Base-by-base conservation (phyloP, 2,113 vertebrate genomes). In the Agelaius tricolor region DNA sequence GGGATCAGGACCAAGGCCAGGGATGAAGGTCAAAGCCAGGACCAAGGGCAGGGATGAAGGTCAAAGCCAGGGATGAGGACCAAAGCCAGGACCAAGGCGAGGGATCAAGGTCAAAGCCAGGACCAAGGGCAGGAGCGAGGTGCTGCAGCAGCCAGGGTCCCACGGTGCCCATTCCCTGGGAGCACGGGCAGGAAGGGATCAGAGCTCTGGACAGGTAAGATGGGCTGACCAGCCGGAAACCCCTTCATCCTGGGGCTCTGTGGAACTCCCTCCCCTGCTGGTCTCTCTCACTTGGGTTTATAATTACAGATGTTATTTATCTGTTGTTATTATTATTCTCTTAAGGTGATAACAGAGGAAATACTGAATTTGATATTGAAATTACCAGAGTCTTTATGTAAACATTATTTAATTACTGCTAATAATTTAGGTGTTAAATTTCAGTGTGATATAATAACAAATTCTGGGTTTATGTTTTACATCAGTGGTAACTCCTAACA, bases 191-290 rank as follows among this genome's bases (percentile, higher is more conserved):
- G 63, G 46, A 27, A 3, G n/a, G 52, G 37, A 62, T 6, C 44
- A 26, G 65, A 90, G 67, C 90, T 90, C 51, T 9, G 2, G 82
- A 15, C 77, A 97, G 96, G 97, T 97, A 94, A 74, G 95, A 31
- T 23, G 61, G 35, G 18, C 49, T 35, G 51, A 6, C 6, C 27
- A 10, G 0, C 19, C 24, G 68, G 7, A 54, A 65, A 21, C 8
- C 11, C 4, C 5, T 26, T n/a, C 4, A 0, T 11, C 16, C 9
- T 13, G 62, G 28, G 7, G 2, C 55, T 27, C 54, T 41, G 30
- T 11, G n/a, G 4, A 22, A 2, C 46, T 54, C 83, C 71, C 43
- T 44, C 11, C 6, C 43, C 1, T 7, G 43, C 83, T 43, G 22
- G 3, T 35, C 7, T 31, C 37, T 65, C 71, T 44, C 44, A 28